Evolutionary conservation across 92 coral and sea anemone species (phyloP).

Genomic region (Montipora capitata): DNA sequence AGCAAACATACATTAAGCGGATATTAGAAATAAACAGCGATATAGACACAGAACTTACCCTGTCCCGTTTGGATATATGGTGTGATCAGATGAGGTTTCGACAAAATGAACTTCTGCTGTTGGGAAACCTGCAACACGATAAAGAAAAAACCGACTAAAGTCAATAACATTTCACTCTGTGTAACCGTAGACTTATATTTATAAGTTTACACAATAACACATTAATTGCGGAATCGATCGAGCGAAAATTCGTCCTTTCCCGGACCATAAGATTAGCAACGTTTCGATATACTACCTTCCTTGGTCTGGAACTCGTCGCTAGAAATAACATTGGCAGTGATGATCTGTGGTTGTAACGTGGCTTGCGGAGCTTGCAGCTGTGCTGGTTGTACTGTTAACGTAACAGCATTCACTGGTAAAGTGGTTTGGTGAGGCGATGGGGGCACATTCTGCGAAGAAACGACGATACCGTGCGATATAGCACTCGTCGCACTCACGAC

Average conservation of each 20-base stretch:
- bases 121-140: conserved; percentile 78
- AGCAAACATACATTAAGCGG: not conserved
- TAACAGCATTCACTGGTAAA: conserved; percentile 75
- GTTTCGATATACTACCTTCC: conserved; percentile 78
- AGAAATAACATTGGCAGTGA: conserved; percentile 86
- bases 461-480: conserved; percentile 86
- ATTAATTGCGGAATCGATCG: conserved; percentile 50
- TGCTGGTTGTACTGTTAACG: conserved; percentile 83
- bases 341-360: conserved; percentile 84
- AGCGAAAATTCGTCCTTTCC: not conserved
- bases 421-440: conserved; percentile 66
- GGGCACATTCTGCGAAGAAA: conserved; percentile 68
- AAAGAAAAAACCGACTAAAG: no score
- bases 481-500: conserved; percentile 52
- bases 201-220: not conserved
- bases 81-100: conserved; percentile 89
- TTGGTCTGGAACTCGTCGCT: conserved; percentile 89
- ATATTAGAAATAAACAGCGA: not conserved
- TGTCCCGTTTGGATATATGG: conserved; percentile 92
- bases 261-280: not conserved
- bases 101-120: conserved; percentile 96
- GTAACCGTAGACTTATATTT: not conserved
- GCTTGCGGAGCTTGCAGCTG: conserved; percentile 85
- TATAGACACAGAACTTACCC: conserved; percentile 78
- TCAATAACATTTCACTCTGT: not conserved